Base-by-base conservation (phyloP, 2,888 invertebrate genomes). In the Hemicrepidius hirtus region DNA sequence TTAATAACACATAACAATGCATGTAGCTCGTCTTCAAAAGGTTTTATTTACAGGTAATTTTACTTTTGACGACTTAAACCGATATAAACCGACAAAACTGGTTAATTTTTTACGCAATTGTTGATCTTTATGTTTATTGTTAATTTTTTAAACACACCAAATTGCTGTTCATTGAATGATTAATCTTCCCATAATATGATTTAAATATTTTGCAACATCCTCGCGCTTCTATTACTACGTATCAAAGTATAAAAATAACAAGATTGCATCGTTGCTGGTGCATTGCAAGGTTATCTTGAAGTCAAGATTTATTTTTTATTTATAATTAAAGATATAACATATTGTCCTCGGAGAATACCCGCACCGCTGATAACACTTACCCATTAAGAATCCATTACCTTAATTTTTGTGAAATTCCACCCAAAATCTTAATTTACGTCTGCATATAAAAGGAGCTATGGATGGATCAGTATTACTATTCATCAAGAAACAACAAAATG, bases 71-170 rank as follows among this genome's bases (percentile, higher is more conserved):
- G 66, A 66, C 37, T 4, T 1, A 53, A 40, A 37, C 74, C 73
- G 79, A 74, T 80, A 41, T 75, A 82, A 78, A 18, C 84, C 85
- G 85, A 81, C 24, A 37, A 28, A 60, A 60, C 60, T 24, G 60
- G 60, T 60, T 60, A 44, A 60, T 21, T 60, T 37, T n/a, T 41
- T 37, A 37, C 37, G 35, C 57, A 16, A 37, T n/a, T 28, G 9
- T 28, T 53, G 53, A 20, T 40, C 10, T 32, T 53, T 28, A 35
- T 57, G 21, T 37, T 35, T 57, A 1, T 10, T 57, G 12, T 10
- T 6, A 20, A 57, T 57, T 57, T 57, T 57, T 24, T 57, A 37
- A 13, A 5, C 18, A 53, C 13, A 5, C 13, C n/a, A 32, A 53
- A 49, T 32, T 32, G 7, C 21, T 49, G 0, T 13, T 53, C 3